Base-by-base conservation (phyloP, 2,113 vertebrate species). In the Rallus limicola region DNA sequence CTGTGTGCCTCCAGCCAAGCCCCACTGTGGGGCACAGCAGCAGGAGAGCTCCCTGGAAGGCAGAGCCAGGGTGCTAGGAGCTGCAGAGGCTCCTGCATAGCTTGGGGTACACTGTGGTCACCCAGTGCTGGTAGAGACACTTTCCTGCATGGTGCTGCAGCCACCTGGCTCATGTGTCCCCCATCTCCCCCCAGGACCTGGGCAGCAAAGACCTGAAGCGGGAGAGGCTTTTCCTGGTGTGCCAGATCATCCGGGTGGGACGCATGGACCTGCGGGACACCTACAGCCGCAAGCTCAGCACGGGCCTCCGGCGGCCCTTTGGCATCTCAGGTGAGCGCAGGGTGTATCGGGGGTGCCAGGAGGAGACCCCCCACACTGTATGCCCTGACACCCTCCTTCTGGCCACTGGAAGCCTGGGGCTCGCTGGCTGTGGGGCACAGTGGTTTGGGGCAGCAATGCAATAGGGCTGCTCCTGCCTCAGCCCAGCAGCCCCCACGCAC, bases 161-260 rank as follows among this genome's bases (percentile, higher is more conserved):
- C n/a, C 2, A 5, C 40, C 36, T 0, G 1, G 10, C 75, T 85
- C 25, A 82, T 3, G 2, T 7, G 4, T 6, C 25, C 44, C 42
- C 42, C 42, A 44, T 17, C 44, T 16, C 14, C 11, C 14, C n/a
- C 4, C 86, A 97, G 97, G 97, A 97, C 88, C 79, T 97, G 89
- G 97, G 97, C 90, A 97, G 93, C 92, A 53, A 74, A 31, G 97
- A 97, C 81, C 80, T 97, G 86, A 88, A 94, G 36, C 76, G 97
- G 40, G 97, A 97, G 84, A 88, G 77, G 76, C 89, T 97, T 13
- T 96, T 96, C 86, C 82, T 97, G 71, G 97, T 97, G 84, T 97
- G 97, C 72, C 97, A 97, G 65, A 97, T 97, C 87, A 92, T 97
- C 89, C 93, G 97, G 3, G 85, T 96, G 56, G 97, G 96, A 4